Evolutionary conservation across 1,140 invertebrate species (phyloP).

Genomic region (Araneus ventricosus): DNA sequence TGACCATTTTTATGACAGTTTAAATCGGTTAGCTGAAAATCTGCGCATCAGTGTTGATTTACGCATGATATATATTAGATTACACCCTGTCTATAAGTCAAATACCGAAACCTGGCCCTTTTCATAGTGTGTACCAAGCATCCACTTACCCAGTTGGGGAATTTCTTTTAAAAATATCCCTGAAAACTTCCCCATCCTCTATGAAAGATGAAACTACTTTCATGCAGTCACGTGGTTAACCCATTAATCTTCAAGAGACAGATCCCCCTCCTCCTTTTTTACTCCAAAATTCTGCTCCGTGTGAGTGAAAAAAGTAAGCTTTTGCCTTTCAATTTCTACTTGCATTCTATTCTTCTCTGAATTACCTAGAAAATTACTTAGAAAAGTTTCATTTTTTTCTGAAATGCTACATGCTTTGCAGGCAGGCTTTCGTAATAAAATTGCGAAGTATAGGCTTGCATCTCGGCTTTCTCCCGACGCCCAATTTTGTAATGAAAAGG

Average conservation of each 20-base stretch:
- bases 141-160: neutral
- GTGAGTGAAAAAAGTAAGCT: neutral
- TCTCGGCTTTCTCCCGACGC: neutral
- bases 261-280: neutral
- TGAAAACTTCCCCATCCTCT: neutral
- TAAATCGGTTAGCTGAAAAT: too few species aligned
- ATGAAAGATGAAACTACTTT: slow-evolving; percentile 6
- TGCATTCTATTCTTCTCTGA: slow-evolving; percentile 7
- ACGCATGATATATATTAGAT: too few species aligned
- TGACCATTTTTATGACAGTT: too few species aligned
- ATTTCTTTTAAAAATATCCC: neutral
- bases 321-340: slow-evolving; percentile 12
- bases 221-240: slow-evolving; percentile 20
- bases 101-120: neutral
- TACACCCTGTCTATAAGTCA: neutral
- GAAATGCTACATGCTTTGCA: neutral
- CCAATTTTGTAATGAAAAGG: slow-evolving; percentile 10
- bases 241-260: slow-evolving; percentile 12
- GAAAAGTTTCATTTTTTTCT: neutral
- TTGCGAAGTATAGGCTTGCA: neutral
- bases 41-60: too few species aligned
- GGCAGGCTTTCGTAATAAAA: neutral
- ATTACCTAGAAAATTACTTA: slow-evolving; percentile 26
- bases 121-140: neutral
- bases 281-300: neutral